A percentile compares a stretch with the other conserved stretches of the same genome.
Evolutionary conservation across 2,113 vertebrate genomes (phyloP).

Genomic region (human (Homo sapiens)): GRCh38 chr9:125616501-125617000

Average conservation of each 20-base stretch:
- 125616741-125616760: not conserved
- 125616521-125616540: not conserved
- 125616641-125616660: not conserved
- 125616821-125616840: not conserved
- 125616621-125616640: slow-evolving; percentile 34
- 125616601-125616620: not conserved
- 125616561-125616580: not conserved
- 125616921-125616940: slow-evolving; percentile 11
- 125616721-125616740: not conserved
- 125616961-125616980: slow-evolving; percentile 31
- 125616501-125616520: not conserved
- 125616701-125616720: not conserved
- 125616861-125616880: not conserved
- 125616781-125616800: not conserved
- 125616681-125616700: not conserved
- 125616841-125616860: not conserved
- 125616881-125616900: not conserved
- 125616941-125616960: not conserved
- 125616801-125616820: not conserved
- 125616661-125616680: not conserved
- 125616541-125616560: not conserved
- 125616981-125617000: not conserved
- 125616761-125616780: not conserved
- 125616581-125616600: not conserved
- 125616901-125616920: not conserved